A percentile compares a stretch with the other conserved stretches of the same genome.
phyloP scores from a whole-genome alignment of 2,888 invertebrate species.

The Caenorhabditis auriculariae region DNA sequence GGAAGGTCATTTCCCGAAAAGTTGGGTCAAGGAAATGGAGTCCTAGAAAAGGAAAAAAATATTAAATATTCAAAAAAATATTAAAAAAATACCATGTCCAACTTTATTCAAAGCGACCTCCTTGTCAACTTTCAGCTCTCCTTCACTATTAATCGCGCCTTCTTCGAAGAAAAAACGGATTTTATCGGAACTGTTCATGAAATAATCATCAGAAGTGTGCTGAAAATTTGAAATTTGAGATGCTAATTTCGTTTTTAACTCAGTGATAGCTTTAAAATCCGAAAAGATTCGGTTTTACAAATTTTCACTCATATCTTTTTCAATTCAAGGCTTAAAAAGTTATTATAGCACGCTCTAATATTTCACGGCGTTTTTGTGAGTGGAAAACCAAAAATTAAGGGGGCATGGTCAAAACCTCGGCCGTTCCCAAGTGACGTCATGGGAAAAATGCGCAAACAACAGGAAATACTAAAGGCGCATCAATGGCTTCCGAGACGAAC shows the following conservation, averaged over 20 bases:
- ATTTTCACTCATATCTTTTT: background rate
- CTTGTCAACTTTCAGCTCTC: constrained; percentile 64
- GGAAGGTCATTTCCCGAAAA: constrained; percentile 82
- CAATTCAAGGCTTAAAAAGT: no score
- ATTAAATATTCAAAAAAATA: background rate
- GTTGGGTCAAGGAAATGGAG: constrained; percentile 79
- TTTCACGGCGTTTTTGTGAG: no score
- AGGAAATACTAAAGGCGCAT: no score
- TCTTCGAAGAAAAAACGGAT: constrained; percentile 88
- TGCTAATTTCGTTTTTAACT: background rate
- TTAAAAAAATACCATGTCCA: constrained; percentile 74
- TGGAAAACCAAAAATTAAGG: no score
- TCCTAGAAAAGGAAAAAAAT: constrained; percentile 50
- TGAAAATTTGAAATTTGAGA: constrained; percentile 30
- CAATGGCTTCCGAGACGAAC: no score
- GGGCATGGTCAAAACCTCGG: no score
- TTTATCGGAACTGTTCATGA: constrained; percentile 87
- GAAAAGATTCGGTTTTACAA: background rate
- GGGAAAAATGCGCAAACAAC: no score
- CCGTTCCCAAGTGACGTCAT: no score
- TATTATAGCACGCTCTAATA: no score
- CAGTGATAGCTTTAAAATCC: background rate
- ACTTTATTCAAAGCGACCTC: constrained; percentile 72
- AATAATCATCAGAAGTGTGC: constrained; percentile 74
- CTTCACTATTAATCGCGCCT: constrained; percentile 77